phyloP scores from a whole-genome alignment of 1,140 invertebrate genomes.

The Panagrolaimus sp. region DNA sequence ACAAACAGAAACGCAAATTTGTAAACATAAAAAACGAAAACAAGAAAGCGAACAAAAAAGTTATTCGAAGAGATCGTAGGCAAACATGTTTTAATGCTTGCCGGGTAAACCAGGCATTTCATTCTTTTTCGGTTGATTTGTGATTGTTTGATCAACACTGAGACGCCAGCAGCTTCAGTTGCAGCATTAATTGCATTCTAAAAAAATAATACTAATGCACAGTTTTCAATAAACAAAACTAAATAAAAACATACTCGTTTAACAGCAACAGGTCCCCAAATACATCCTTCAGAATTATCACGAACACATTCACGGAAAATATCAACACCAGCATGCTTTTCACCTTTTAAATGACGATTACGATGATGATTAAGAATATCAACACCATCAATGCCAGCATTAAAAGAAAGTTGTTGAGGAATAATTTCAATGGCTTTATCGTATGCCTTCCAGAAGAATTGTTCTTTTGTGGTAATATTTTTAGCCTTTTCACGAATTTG shows the following conservation, averaged over 20 bases:
- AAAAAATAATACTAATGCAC: slow-evolving; percentile 18
- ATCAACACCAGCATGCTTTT: slow-evolving; percentile 90
- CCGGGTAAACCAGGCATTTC: slow-evolving; percentile 53
- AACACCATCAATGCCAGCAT: slow-evolving; percentile 96
- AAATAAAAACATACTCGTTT: slow-evolving; percentile 72
- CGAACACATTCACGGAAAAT: slow-evolving; percentile 78
- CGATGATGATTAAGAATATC: slow-evolving; percentile 93
- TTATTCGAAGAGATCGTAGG: not conserved
- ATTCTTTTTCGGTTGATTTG: slow-evolving; percentile 44
- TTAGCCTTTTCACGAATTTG: slow-evolving; percentile 82
- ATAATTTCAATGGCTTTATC: slow-evolving; percentile 92
- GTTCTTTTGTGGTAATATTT: slow-evolving; percentile 88
- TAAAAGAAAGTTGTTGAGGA: slow-evolving; percentile 92
- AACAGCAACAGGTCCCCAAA: slow-evolving; percentile 94
- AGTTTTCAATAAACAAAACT: no score
- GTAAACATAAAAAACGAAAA: not conserved
- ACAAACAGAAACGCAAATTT: not conserved
- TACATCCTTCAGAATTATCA: slow-evolving; percentile 85
- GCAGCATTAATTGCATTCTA: slow-evolving; percentile 87
- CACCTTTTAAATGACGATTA: slow-evolving; percentile 87
- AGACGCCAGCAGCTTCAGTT: slow-evolving; percentile 88
- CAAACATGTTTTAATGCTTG: slow-evolving; percentile 10
- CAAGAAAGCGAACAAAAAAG: not conserved
- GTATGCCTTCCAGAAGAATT: slow-evolving; percentile 82
- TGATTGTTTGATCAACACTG: slow-evolving; percentile 93